Conservation (phyloP, 2,113 vertebrate species). For the Peucedramus taeniatus region DNA sequence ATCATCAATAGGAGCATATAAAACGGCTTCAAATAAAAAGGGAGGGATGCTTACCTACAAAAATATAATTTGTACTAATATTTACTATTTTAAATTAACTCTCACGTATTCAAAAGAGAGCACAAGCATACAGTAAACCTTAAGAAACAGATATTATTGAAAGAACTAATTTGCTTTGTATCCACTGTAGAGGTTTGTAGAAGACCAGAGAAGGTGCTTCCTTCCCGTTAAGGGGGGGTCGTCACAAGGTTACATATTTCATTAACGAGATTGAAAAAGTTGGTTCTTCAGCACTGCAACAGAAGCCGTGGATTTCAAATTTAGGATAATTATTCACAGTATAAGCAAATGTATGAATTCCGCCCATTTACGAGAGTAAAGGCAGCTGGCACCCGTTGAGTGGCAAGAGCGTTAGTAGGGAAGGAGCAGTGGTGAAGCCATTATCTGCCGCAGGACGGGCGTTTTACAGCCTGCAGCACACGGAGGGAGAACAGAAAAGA, state of each 20-base stretch:
- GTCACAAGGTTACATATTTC: fast-evolving
- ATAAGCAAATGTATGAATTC: not conserved
- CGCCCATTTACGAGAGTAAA: not conserved
- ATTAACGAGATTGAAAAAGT: not conserved
- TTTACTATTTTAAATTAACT: not conserved
- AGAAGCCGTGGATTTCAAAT: not conserved
- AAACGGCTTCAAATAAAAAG: conserved; percentile 87
- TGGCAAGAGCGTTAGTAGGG: fast-evolving
- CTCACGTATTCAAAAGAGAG: not conserved
- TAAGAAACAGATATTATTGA: not conserved
- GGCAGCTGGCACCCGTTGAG: not conserved
- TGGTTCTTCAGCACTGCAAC: not conserved
- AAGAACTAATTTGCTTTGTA: not conserved
- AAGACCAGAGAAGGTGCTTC: not conserved
- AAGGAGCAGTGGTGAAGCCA: fast-evolving
- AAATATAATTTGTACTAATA: not conserved
- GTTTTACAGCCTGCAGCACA: not conserved
- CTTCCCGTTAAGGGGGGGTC: not conserved
- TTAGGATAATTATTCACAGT: not conserved
- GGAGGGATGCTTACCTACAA: conserved; percentile 86
- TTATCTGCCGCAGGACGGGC: fast-evolving
- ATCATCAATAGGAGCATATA: conserved; percentile 83
- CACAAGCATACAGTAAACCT: not conserved
- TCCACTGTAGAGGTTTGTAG: not conserved
- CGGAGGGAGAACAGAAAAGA: fast-evolving